These are phyloP conservation scores for Piprites chloris DNA, from an alignment of 2,113 vertebrate species.

Conservation along the genomic window DNA sequence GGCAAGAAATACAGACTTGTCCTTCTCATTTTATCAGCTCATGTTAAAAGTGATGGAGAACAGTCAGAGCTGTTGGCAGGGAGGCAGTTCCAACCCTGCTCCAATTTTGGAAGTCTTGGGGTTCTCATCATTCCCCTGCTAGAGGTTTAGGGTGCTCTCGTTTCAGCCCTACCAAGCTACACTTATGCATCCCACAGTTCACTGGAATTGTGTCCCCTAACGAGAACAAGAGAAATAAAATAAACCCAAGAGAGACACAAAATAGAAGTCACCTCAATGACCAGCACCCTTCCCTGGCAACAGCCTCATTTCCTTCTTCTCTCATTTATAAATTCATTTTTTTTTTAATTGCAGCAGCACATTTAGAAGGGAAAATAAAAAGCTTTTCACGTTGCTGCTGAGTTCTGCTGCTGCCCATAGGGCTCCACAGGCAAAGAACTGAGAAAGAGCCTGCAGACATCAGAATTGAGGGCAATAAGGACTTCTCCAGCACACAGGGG, in stretches of 20 bases:
- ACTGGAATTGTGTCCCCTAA: not conserved
- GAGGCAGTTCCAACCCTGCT: not conserved
- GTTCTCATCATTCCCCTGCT: not conserved
- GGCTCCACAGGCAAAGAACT: not conserved
- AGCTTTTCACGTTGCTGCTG: not conserved
- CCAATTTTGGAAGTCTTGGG: not conserved
- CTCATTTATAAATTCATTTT: not conserved
- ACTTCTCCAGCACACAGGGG: not conserved
- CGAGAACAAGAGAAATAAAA: not conserved
- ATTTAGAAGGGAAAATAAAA: constrained; percentile 1
- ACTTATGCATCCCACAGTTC: not conserved
- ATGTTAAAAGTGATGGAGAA: not conserved
- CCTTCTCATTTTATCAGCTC: not conserved
- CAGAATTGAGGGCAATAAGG: not conserved
- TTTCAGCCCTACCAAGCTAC: not conserved
- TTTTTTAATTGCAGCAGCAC: not conserved
- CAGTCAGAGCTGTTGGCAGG: not conserved
- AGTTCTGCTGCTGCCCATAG: not conserved
- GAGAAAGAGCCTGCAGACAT: not conserved
- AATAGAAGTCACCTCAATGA: not conserved
- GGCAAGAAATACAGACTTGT: not conserved
- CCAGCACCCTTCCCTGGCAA: not conserved
- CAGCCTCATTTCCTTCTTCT: not conserved
- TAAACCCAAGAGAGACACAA: not conserved
- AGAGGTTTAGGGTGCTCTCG: not conserved